phyloP scores from a whole-genome alignment of 2,888 invertebrate genomes.

The Octodonta nipae region DNA sequence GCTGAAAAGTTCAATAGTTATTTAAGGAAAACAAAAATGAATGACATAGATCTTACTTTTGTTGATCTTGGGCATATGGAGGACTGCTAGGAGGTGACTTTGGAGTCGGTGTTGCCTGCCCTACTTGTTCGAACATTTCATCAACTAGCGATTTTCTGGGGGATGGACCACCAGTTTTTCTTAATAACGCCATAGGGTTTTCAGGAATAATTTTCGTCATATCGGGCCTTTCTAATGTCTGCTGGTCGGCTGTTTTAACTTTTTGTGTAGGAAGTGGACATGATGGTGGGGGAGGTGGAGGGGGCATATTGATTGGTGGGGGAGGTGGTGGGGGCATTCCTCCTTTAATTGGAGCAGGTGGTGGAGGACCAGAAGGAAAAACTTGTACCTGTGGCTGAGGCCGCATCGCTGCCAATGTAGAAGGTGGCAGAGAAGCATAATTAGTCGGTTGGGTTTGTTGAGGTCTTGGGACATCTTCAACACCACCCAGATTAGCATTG shows the following conservation, averaged over 20 bases:
- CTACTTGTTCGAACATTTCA: conserved; percentile 19
- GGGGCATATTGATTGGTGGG: conserved; percentile 39
- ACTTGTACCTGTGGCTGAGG: conserved; percentile 53
- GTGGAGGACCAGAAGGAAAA: conserved; percentile 28
- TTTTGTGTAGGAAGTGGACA: conserved; percentile 42
- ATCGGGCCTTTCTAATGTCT: conserved; percentile 50
- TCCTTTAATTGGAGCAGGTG: conserved; percentile 24
- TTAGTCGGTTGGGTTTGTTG: conserved; percentile 27
- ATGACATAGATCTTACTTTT: neutral
- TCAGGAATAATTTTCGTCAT: conserved; percentile 54
- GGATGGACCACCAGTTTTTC: conserved; percentile 53
- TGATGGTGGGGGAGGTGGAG: conserved; percentile 43
- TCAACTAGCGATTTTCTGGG: conserved; percentile 25
- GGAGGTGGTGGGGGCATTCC: conserved; percentile 34
- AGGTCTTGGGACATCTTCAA: conserved; percentile 39
- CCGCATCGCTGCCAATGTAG: conserved; percentile 48
- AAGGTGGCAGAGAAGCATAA: conserved; percentile 42
- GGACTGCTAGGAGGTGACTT: conserved; percentile 11
- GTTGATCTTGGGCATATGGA: conserved; percentile 7
- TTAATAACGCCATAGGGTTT: conserved; percentile 55
- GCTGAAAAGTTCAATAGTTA: conserved; percentile 4
- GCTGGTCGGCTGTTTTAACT: conserved; percentile 36
- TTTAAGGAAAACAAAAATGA: neutral
- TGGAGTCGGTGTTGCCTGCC: conserved; percentile 8
- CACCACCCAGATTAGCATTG: conserved; percentile 58